Evolutionary conservation across 2,113 vertebrate species (phyloP).

Genomic region (Forbesichthys papilliferus): DNA sequence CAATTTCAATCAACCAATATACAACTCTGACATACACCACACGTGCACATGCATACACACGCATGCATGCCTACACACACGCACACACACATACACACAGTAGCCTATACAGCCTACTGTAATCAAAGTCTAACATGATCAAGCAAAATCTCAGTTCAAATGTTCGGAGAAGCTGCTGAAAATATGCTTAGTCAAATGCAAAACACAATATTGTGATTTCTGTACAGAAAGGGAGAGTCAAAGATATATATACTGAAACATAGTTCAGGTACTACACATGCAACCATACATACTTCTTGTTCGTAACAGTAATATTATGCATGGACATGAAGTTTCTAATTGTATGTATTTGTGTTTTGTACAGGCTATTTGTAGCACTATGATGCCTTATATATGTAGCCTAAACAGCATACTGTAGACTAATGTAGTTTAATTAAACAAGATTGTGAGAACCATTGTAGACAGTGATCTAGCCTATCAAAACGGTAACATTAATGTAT

Average conservation of each 20-base stretch:
- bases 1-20: conserved; percentile 25
- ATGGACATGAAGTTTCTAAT: no score
- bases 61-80: neutral
- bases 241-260: conserved; percentile 12
- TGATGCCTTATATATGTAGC: no score
- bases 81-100: neutral
- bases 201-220: conserved; percentile 1
- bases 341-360: no score
- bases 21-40: conserved; percentile 16
- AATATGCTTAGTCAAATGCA: conserved; percentile 18
- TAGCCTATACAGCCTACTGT: no score
- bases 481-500: no score
- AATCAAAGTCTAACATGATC: conserved; percentile 9
- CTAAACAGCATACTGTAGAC: no score
- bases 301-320: neutral
- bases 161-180: conserved; percentile 13
- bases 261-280: conserved; percentile 29
- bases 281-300: conserved; percentile 24
- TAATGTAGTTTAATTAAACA: no score
- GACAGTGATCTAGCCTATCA: no score
- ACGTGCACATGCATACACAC: conserved; percentile 4
- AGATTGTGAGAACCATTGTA: no score
- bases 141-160: conserved; percentile 34
- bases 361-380: no score
- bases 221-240: conserved; percentile 19